Percentiles rank a stretch among this genome's conserved stretches.
Evolutionary conservation across 2,113 vertebrate genomes (phyloP).

Genomic region (Catagonus wagneri): DNA sequence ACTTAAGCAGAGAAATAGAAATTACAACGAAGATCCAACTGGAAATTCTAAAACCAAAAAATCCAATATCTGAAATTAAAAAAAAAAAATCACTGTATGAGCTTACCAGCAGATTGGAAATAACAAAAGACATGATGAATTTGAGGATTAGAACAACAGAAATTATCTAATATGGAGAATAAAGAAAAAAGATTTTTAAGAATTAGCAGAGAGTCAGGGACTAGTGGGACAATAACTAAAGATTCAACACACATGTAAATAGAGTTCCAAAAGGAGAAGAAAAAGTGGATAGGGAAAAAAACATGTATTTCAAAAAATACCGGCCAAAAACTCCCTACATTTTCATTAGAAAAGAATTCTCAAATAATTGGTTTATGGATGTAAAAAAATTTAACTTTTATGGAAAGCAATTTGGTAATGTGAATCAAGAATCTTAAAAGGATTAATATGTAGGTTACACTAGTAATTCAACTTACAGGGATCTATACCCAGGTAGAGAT

Average conservation of each 20-base stretch:
- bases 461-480: neutral
- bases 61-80: neutral
- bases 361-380: neutral
- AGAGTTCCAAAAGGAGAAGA: neutral
- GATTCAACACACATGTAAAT: neutral
- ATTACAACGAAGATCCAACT: neutral
- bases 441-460: neutral
- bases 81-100: neutral
- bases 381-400: neutral
- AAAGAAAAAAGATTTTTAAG: neutral
- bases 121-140: neutral
- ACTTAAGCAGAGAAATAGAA: neutral
- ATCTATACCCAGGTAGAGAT: neutral
- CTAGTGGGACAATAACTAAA: neutral
- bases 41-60: neutral
- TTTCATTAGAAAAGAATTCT: slow-evolving; percentile 20
- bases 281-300: neutral
- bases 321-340: neutral
- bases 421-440: slow-evolving; percentile 42
- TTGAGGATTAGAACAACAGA: neutral
- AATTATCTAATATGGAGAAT: neutral
- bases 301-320: neutral
- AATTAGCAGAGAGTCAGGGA: neutral
- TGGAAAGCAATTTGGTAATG: slow-evolving; percentile 25
- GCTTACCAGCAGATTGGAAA: neutral